A percentile compares a stretch with the other conserved stretches of the same genome.
phyloP scores from a whole-genome alignment of 1,140 invertebrate genomes.

The Neodiprion pinetum region DNA sequence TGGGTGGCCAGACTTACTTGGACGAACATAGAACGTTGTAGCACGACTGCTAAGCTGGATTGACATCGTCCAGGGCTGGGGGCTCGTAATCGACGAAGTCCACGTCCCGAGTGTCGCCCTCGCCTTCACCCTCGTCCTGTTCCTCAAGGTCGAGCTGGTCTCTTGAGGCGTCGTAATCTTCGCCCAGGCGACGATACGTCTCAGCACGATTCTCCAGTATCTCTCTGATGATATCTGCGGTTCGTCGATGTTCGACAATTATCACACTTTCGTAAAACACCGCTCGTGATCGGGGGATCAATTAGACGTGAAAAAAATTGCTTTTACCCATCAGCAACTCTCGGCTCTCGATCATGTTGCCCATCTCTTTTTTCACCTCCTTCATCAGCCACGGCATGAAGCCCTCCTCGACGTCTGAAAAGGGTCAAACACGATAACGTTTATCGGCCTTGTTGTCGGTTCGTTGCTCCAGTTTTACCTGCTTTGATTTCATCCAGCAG shows the following conservation, averaged over 20 bases:
- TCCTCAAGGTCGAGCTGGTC: conserved; percentile 41
- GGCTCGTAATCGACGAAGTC: conserved; percentile 43
- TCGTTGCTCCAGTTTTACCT: conserved; percentile 59
- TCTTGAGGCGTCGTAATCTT: conserved; percentile 46
- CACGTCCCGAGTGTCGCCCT: conserved; percentile 34
- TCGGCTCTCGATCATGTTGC: conserved; percentile 78
- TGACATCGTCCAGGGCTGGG: conserved; percentile 10
- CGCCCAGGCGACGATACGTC: conserved; percentile 62
- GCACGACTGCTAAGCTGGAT: background rate
- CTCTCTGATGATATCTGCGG: conserved; percentile 75
- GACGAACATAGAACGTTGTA: no score
- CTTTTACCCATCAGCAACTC: conserved; percentile 75
- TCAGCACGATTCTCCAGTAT: conserved; percentile 75
- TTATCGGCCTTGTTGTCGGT: conserved; percentile 47
- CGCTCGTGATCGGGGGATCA: conserved; percentile 39
- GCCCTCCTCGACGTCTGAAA: conserved; percentile 75
- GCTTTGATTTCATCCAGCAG: conserved; percentile 74
- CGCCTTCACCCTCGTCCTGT: conserved; percentile 45
- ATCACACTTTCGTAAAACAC: background rate
- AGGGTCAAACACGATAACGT: conserved; percentile 28
- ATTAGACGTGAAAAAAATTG: conserved; percentile 11
- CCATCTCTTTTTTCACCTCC: conserved; percentile 80
- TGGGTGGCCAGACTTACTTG: no score
- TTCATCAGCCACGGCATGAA: conserved; percentile 90
- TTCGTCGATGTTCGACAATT: background rate